These are phyloP conservation scores for Menura novaehollandiae DNA, from an alignment of 2,113 vertebrate species.

Conservation along the genomic window DNA sequence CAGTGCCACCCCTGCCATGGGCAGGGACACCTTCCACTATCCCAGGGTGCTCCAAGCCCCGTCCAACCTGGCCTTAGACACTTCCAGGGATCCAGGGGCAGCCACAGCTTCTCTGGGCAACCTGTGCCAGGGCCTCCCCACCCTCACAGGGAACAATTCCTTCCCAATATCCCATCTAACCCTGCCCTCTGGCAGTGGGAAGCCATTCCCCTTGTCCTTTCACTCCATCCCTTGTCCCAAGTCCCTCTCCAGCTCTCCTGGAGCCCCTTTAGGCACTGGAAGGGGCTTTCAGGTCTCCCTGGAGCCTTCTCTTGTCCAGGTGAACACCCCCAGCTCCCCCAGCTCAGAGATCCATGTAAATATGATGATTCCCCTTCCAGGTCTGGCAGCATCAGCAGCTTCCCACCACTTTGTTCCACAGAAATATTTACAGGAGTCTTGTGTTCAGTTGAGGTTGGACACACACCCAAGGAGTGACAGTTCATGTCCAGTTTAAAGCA, in stretches of 20 bases:
- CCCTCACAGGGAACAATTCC: background rate
- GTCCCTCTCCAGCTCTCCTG: background rate
- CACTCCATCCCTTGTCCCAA: background rate
- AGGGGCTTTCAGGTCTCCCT: background rate
- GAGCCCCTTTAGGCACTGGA: background rate
- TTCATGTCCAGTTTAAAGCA: background rate
- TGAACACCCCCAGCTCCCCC: background rate
- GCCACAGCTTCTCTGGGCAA: background rate
- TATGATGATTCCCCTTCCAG: fast-evolving
- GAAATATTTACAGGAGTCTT: background rate
- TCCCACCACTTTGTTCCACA: background rate
- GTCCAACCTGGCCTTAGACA: background rate
- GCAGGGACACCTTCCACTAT: fast-evolving
- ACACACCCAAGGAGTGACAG: background rate
- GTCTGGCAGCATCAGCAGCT: background rate
- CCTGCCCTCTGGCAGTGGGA: background rate
- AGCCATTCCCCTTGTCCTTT: background rate
- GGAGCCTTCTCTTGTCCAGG: background rate
- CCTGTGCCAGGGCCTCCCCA: background rate
- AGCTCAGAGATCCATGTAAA: background rate
- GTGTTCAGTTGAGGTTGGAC: background rate
- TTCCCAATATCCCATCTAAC: fast-evolving
- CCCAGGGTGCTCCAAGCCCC: background rate
- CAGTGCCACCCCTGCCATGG: background rate
- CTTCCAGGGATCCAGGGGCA: background rate